Evolutionary conservation across 2,113 vertebrate species (phyloP).

Genomic region (Paramormyrops kingsleyae): DNA sequence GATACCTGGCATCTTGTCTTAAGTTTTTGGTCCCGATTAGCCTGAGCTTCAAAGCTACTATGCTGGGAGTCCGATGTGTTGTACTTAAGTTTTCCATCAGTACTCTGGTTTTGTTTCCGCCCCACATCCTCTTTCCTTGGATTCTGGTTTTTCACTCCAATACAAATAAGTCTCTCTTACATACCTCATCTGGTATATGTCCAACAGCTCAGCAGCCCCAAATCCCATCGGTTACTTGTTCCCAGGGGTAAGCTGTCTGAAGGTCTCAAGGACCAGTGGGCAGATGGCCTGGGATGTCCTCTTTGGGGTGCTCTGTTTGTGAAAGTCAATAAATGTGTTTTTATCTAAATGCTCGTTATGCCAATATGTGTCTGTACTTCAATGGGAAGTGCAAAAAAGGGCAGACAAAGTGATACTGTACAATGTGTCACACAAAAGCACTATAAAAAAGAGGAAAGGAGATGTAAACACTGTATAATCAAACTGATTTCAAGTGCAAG

Average conservation of each 20-base stretch:
- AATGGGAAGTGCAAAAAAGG: neutral
- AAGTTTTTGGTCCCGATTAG: neutral
- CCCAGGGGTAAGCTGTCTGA: neutral
- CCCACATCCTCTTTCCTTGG: neutral
- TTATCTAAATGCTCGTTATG: neutral
- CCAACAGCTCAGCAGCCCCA: neutral
- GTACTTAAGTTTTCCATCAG: neutral
- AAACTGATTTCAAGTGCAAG: neutral
- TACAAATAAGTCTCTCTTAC: neutral
- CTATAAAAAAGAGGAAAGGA: too few species aligned
- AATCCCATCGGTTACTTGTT: neutral
- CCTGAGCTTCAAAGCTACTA: neutral
- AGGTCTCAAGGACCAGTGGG: neutral
- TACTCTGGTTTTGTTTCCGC: neutral
- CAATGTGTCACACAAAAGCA: too few species aligned
- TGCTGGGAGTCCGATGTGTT: neutral
- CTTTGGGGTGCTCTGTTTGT: neutral
- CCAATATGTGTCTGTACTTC: neutral
- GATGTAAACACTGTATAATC: too few species aligned
- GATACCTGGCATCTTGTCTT: neutral
- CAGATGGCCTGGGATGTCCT: neutral
- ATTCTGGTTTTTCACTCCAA: neutral
- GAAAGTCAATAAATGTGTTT: neutral
- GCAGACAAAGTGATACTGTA: too few species aligned
- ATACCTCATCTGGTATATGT: neutral